These are phyloP conservation scores for Phacellophora camtschatica DNA, from an alignment of 30 jellyfish, hydroid and myxozoan species.

Conservation along the genomic window DNA sequence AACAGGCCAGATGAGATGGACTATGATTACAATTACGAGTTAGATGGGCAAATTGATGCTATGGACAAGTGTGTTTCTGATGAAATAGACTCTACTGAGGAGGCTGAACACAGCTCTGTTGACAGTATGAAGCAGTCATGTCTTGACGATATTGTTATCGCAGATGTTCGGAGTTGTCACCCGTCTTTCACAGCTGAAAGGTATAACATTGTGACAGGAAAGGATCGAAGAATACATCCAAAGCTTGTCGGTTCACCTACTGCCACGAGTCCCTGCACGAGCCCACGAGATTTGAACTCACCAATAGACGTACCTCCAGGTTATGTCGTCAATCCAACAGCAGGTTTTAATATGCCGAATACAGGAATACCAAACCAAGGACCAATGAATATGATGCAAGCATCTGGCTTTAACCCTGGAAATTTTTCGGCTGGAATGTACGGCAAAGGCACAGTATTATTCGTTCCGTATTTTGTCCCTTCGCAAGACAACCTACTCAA, in stretches of 20 bases:
- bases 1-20: constrained; percentile 10
- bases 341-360: neutral
- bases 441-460: constrained; percentile 39
- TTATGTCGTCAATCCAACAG: neutral
- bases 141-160: constrained; percentile 31
- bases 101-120: neutral
- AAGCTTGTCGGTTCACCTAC: neutral
- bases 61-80: neutral
- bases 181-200: constrained; percentile 12
- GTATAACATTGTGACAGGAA: neutral
- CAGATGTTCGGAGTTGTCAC: constrained; percentile 59
- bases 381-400: neutral
- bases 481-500: constrained; percentile 7
- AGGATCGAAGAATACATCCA: neutral
- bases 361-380: constrained; percentile 14
- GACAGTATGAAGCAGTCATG: neutral
- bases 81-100: neutral
- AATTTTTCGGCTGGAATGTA: constrained; percentile 3
- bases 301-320: neutral
- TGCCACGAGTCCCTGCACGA: neutral
- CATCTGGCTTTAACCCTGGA: neutral
- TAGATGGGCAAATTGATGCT: neutral
- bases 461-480: constrained; percentile 63
- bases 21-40: neutral
- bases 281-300: neutral